A percentile compares a stretch with the other conserved stretches of the same genome.
Evolutionary conservation across 1,140 invertebrate genomes (phyloP).

Genomic region (Calephelis nemesis): DNA sequence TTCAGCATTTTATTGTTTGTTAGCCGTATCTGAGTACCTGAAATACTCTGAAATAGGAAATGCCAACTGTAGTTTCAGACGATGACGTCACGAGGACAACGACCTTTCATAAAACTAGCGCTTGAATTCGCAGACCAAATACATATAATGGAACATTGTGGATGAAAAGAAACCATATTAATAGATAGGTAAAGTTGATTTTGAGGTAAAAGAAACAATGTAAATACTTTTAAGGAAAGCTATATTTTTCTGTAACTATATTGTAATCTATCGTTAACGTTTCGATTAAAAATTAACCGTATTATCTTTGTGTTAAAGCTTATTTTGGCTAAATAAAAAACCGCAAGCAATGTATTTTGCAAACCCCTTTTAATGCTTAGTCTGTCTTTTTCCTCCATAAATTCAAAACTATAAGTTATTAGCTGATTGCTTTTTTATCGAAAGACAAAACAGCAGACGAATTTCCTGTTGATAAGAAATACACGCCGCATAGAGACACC

Average conservation of each 20-base stretch:
- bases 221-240: background rate
- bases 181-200: slow-evolving; percentile 20
- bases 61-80: slow-evolving; percentile 36
- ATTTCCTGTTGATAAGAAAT: too few relatives aligned
- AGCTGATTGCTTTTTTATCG: too few relatives aligned
- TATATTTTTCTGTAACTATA: slow-evolving; percentile 24
- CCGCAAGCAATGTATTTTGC: too few relatives aligned
- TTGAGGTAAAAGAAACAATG: slow-evolving; percentile 1
- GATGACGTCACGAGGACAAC: slow-evolving; percentile 61
- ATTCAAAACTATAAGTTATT: too few relatives aligned
- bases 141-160: slow-evolving; percentile 39
- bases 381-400: too few relatives aligned
- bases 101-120: slow-evolving; percentile 63
- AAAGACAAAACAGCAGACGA: too few relatives aligned
- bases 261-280: too few relatives aligned
- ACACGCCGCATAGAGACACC: too few relatives aligned
- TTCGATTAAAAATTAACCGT: too few relatives aligned
- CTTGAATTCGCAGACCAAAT: slow-evolving; percentile 67
- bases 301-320: too few relatives aligned
- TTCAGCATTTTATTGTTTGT: background rate
- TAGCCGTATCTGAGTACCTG: background rate
- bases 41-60: slow-evolving; percentile 8
- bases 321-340: too few relatives aligned
- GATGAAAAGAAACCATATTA: slow-evolving; percentile 37
- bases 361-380: too few relatives aligned